A percentile compares a stretch with the other conserved stretches of the same genome.
Evolutionary conservation across 1,140 invertebrate genomes (phyloP).

Genomic region (Aphelenchoides besseyi): DNA sequence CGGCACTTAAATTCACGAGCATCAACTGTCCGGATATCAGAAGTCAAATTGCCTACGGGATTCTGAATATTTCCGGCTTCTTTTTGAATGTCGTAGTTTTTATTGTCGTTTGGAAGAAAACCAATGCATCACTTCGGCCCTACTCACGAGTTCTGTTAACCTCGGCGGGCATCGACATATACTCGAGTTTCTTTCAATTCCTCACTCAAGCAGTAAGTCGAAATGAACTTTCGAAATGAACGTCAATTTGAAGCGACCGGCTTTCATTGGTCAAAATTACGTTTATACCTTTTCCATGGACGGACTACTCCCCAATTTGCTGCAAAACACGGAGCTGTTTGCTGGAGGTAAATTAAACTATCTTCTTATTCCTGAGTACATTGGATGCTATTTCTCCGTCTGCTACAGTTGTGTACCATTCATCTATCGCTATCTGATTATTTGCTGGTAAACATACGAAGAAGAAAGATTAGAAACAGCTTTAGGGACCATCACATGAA

Average conservation of each 20-base stretch:
- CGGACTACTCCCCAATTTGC: background rate
- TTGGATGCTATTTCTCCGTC: background rate
- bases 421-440: background rate
- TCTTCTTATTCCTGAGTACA: background rate
- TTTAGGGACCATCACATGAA: background rate
- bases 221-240: too few species aligned
- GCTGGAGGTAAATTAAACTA: background rate
- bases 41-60: background rate
- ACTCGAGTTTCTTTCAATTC: background rate
- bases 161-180: background rate
- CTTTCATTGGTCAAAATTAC: background rate
- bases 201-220: background rate
- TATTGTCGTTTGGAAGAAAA: background rate
- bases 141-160: background rate
- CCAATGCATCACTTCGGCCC: background rate
- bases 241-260: background rate
- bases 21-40: background rate
- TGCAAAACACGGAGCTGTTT: background rate
- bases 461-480: too few species aligned
- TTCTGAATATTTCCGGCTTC: background rate
- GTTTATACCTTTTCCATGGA: background rate
- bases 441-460: background rate
- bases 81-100: background rate
- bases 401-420: background rate
- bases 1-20: background rate